These are phyloP conservation scores for Himalopsyche phryganea DNA, from an alignment of 1,140 invertebrate species.

Conservation along the genomic window DNA sequence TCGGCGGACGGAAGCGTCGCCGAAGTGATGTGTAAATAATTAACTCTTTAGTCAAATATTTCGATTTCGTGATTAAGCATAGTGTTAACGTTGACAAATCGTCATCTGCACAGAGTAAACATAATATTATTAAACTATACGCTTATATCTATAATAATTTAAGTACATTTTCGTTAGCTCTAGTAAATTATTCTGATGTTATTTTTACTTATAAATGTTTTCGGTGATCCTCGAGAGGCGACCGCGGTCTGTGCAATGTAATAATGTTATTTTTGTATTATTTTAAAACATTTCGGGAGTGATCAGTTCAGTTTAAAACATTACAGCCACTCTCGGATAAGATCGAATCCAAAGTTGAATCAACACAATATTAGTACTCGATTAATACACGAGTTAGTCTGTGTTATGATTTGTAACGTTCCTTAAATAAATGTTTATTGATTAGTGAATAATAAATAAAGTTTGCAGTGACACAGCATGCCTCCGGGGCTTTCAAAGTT, in stretches of 20 bases:
- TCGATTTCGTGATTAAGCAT: slow-evolving; percentile 16
- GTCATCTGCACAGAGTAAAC: slow-evolving; percentile 21
- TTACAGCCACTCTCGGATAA: too few species aligned
- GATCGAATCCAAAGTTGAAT: not conserved
- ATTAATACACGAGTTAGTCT: not conserved
- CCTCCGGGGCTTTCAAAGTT: not conserved
- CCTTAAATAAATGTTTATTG: too few species aligned
- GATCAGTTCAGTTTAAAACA: not conserved
- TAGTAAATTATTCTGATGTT: slow-evolving; percentile 25
- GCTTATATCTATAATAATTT: slow-evolving; percentile 26
- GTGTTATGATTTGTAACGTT: not conserved
- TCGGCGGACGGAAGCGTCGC: slow-evolving; percentile 8
- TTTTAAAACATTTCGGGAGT: too few species aligned
- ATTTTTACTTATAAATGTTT: slow-evolving; percentile 11
- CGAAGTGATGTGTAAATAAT: slow-evolving; percentile 23
- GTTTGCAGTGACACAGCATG: too few species aligned
- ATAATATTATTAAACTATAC: slow-evolving; percentile 24
- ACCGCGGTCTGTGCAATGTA: not conserved
- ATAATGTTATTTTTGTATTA: too few species aligned
- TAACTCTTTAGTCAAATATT: slow-evolving; percentile 29
- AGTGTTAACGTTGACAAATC: slow-evolving; percentile 15
- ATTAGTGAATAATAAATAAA: too few species aligned
- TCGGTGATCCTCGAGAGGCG: slow-evolving; percentile 3
- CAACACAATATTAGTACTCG: not conserved
- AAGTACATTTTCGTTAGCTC: slow-evolving; percentile 14